Evolutionary conservation across 2,888 invertebrate genomes (phyloP).

Genomic region (Onchidella celtica): DNA sequence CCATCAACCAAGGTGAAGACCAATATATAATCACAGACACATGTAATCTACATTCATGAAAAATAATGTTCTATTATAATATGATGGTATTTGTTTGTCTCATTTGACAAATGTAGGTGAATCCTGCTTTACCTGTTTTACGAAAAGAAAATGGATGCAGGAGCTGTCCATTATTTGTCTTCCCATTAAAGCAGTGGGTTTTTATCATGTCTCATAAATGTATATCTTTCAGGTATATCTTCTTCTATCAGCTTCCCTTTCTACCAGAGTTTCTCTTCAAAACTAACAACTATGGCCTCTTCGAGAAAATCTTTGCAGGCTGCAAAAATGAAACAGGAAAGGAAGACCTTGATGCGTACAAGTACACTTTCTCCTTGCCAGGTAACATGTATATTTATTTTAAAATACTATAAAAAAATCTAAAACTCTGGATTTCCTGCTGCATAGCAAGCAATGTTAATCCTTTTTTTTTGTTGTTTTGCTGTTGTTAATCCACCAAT

Average conservation of each 20-base stretch:
- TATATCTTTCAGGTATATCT: constrained; percentile 65
- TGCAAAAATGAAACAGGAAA: constrained; percentile 13
- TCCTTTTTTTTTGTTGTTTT: too few relatives aligned
- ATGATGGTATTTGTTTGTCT: too few relatives aligned
- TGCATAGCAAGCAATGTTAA: too few relatives aligned
- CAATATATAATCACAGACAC: too few relatives aligned
- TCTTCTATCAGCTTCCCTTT: constrained; percentile 51
- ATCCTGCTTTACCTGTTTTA: too few relatives aligned
- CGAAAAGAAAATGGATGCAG: too few relatives aligned
- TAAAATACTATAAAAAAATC: background rate
- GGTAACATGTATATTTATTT: background rate
- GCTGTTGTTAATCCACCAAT: too few relatives aligned
- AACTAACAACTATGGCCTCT: constrained; percentile 37
- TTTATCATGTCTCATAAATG: background rate
- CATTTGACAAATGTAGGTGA: too few relatives aligned
- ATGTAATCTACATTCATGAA: too few relatives aligned
- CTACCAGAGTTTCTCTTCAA: constrained; percentile 47
- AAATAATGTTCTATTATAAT: too few relatives aligned
- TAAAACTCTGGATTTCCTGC: background rate
- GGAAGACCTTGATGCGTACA: constrained; percentile 52
- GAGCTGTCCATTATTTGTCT: too few relatives aligned
- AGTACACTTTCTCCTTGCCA: constrained; percentile 49
- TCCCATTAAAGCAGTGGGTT: background rate
- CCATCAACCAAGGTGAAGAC: too few relatives aligned
- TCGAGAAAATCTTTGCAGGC: constrained; percentile 3